These are phyloP conservation scores for Drosophila sucinea DNA, from an alignment of 1,140 invertebrate genomes.

Conservation along the genomic window DNA sequence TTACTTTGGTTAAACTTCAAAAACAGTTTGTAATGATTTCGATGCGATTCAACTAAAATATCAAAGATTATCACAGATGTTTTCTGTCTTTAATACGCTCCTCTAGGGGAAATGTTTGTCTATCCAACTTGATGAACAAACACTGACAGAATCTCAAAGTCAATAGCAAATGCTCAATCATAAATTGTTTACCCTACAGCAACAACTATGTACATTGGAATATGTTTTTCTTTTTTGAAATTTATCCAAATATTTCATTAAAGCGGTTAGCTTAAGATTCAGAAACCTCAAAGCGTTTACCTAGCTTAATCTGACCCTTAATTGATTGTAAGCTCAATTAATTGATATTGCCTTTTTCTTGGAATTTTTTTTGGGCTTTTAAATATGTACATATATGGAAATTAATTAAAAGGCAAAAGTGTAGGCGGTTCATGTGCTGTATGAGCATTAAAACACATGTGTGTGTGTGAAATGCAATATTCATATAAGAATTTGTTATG, in stretches of 20 bases:
- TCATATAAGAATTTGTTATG: too few species aligned
- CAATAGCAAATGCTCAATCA: background rate
- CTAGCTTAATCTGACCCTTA: background rate
- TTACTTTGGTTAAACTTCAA: too few species aligned
- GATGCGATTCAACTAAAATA: too few species aligned
- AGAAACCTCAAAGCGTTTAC: background rate
- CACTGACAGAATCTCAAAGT: background rate
- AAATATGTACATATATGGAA: background rate
- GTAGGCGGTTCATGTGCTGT: background rate
- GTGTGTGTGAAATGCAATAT: too few species aligned
- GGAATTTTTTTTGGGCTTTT: too few species aligned
- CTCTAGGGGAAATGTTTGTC: background rate
- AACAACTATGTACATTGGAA: background rate
- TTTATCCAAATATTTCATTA: background rate
- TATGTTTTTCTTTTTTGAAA: too few species aligned
- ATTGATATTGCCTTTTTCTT: background rate
- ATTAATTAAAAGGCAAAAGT: background rate
- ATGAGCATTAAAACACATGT: background rate
- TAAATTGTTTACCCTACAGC: background rate
- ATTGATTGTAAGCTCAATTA: background rate
- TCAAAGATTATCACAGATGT: too few species aligned
- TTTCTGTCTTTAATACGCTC: too few species aligned
- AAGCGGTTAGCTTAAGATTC: background rate
- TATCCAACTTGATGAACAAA: background rate
- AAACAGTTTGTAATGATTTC: too few species aligned